A percentile compares a stretch with the other conserved stretches of the same genome.
Conservation (phyloP, 1,140 invertebrate species). For the Calliphora vicina region DNA sequence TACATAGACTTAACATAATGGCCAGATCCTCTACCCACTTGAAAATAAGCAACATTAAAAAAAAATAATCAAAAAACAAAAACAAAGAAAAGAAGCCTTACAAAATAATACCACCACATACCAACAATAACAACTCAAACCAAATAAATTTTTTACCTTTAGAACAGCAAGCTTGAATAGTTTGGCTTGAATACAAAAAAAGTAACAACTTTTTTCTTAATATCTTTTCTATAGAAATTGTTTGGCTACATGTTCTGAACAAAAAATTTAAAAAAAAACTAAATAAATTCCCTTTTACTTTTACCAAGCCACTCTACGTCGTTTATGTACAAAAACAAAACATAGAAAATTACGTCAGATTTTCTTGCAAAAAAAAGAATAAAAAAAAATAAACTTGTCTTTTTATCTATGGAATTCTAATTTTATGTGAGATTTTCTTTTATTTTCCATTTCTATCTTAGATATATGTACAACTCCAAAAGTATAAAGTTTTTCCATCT, state of each 20-base stretch:
- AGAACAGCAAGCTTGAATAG: background rate
- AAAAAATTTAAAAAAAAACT: background rate
- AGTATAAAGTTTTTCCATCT: background rate
- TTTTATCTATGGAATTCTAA: background rate
- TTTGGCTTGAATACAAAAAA: background rate
- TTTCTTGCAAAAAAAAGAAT: background rate
- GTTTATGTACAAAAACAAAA: background rate
- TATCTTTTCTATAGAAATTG: background rate
- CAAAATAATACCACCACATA: background rate
- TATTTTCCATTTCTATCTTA: background rate
- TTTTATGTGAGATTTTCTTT: constrained; percentile 1
- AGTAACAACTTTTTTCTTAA: background rate
- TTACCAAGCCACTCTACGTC: background rate
- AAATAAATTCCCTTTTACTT: constrained; percentile 7
- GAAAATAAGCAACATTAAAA: background rate
- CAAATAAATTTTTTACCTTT: background rate
- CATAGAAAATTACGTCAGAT: background rate
- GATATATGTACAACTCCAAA: background rate
- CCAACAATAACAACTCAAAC: background rate
- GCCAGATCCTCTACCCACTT: background rate
- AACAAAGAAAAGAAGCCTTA: constrained; percentile 3
- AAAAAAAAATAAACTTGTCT: background rate
- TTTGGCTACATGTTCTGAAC: background rate
- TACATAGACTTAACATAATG: background rate
- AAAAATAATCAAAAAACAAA: background rate